Percentiles rank a stretch among this genome's conserved stretches.
Evolutionary conservation across 1,140 invertebrate genomes (phyloP).

Genomic region (Aphaenogaster ashmeadi): DNA sequence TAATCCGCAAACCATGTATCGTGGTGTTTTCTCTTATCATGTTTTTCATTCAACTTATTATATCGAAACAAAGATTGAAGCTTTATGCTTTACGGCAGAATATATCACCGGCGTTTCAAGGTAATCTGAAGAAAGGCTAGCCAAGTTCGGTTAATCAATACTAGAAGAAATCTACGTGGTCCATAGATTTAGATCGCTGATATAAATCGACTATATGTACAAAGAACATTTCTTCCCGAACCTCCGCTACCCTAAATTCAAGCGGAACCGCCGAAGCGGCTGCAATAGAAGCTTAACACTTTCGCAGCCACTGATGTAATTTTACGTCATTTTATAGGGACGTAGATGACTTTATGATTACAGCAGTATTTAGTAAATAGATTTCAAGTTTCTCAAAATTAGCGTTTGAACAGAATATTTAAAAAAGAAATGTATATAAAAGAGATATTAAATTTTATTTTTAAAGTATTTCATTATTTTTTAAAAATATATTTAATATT

Average conservation of each 20-base stretch:
- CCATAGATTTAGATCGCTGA: background rate
- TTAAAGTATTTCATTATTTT: too few species aligned
- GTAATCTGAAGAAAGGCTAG: background rate
- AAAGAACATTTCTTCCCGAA: background rate
- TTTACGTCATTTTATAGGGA: too few species aligned
- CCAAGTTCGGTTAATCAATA: slow-evolving; percentile 55
- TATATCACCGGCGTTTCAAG: slow-evolving; percentile 14
- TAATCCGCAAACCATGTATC: background rate
- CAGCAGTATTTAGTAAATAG: too few species aligned
- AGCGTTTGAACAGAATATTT: too few species aligned
- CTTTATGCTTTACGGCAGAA: slow-evolving; percentile 6
- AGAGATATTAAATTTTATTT: too few species aligned
- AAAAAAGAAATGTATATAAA: too few species aligned
- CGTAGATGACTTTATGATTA: too few species aligned
- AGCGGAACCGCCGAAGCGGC: background rate
- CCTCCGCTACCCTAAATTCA: background rate
- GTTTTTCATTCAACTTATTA: slow-evolving; percentile 14
- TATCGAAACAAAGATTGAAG: background rate
- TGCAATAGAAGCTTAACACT: too few species aligned
- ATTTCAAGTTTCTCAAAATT: too few species aligned
- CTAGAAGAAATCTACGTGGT: slow-evolving; percentile 31
- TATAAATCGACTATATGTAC: background rate
- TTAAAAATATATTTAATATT: too few species aligned
- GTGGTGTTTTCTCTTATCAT: background rate
- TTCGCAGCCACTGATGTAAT: too few species aligned